Conservation (phyloP, 2,113 vertebrate species). For the Cyprinodon tularosa region DNA sequence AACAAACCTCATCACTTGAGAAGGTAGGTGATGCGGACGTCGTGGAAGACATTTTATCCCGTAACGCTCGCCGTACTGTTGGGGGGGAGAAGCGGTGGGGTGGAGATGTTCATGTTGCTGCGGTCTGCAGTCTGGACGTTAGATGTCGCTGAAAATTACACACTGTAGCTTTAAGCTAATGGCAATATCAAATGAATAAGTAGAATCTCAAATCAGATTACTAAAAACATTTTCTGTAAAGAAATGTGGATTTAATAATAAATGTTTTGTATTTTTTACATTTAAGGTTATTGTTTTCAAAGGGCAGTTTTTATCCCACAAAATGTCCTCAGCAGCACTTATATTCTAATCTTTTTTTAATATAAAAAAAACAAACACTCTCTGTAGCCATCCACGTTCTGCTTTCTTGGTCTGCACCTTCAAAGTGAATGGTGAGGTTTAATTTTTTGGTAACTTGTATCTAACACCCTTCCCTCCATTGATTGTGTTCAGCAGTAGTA, state of each 20-base stretch:
- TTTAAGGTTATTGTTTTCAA: not conserved
- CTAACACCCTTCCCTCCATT: constrained; percentile 5
- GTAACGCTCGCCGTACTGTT: too few species aligned
- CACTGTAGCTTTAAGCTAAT: too few species aligned
- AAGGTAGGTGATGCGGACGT: too few species aligned
- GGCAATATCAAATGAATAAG: not conserved
- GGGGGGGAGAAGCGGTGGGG: too few species aligned
- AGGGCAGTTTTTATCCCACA: not conserved
- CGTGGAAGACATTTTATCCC: too few species aligned
- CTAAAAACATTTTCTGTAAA: not conserved
- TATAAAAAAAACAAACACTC: not conserved
- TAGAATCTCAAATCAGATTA: not conserved
- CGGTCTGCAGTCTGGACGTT: too few species aligned
- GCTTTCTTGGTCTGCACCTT: not conserved
- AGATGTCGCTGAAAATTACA: too few species aligned
- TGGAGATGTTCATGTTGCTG: too few species aligned
- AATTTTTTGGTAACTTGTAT: not conserved
- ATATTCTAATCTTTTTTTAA: not conserved
- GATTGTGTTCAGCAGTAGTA: constrained; percentile 50
- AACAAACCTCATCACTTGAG: too few species aligned
- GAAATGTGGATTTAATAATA: not conserved
- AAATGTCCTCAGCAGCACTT: not conserved
- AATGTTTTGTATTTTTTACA: not conserved
- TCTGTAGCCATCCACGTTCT: too few species aligned
- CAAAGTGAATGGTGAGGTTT: not conserved